Base-by-base conservation (phyloP, 2,113 vertebrate genomes). In the Leucopternis melanops region DNA sequence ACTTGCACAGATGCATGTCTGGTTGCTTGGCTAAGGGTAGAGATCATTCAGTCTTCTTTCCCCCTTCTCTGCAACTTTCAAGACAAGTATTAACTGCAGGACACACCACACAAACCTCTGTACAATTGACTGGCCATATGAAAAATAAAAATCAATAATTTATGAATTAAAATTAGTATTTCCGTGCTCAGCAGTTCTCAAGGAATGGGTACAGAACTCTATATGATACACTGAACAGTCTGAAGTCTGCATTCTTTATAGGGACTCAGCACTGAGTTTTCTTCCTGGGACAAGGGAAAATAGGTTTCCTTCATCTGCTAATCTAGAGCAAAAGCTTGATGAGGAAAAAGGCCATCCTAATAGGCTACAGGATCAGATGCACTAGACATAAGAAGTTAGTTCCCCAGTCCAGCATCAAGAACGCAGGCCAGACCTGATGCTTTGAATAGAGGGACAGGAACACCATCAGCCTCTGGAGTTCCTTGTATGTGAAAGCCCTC, bases 351-450 rank as follows among this genome's bases (percentile, higher is more conserved):
- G 16, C 31, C 21, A 26, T 11, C 57, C 31, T 8, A 45, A 32
- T 4, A 69, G 34, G 27, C 2, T 5, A 18, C 2, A n/a, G 65
- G 27, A 20, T 62, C 0, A 1, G n/a, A 47, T 27, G n/a, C 27
- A 31, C 4, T 7, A 29, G 63, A 34, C 55, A 2, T 7, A 34
- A 49, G 55, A 67, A 5, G 22, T 55, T 8, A 14, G 9, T 2
- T 81, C 21, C 36, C 27, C 54, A 81, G 55, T 61, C n/a, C 32
- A 59, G 59, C 58, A 29, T 5, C 4, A 50, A 40, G 66, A 21
- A 16, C 8, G 20, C 49, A 36, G 44, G 31, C 26, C 36, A 40
- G 42, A 26, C 13, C 16, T 31, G 59, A 32, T 29, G n/a, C 71
- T 55, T 31, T 13, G 16, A 69, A n/a, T 4, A 52, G 45, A 54